Base-by-base conservation (phyloP, 2,113 vertebrate genomes). In the Choloepus hoffmanni region DNA sequence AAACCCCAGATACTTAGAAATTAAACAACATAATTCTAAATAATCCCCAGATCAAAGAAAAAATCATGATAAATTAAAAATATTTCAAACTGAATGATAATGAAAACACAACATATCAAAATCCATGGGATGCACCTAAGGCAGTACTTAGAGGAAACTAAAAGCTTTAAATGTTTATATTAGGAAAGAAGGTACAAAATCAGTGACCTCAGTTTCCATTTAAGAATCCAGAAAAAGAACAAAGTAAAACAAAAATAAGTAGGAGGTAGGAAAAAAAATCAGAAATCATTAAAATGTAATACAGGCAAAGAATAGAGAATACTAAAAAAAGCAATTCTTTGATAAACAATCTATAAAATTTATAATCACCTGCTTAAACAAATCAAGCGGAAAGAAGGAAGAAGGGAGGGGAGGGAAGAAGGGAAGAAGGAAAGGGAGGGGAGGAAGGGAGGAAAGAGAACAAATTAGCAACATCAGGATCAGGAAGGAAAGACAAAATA, bases 51-150 rank as follows among this genome's bases (percentile, higher is more conserved):
- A 50, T 78, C 48, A 68, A 92, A 60, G 21, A 70, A 86, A 30
- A 68, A 60, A 92, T 67, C 48, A 36, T 28, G 77, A 60, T 60
- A 92, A 86, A 68, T 68, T n/a, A 48, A 86, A 78, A 76, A 40
- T 77, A 92, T 77, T 92, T 77, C n/a, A 85, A 77, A 28, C 48
- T 77, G 60, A 93, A 40, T 76, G 50, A 65, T 76, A 92, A 85
- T 76, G 19, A 85, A 84, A 92, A 85, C 40, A 30, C 11, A 92
- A 85, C 19, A 86, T 19, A 79, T 23, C 50, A 86, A 78, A 78
- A 68, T 78, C 36, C 78, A 73, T 48, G 24, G 30, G 73, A 87
- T 79, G 16, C 23, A 79, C 36, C 28, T 78, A 60, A 78, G 70
- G 62, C 40, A 79, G 73, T 23, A 45, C 48, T 74, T 74, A 78